These are phyloP conservation scores for Hyla sarda DNA, from an alignment of 2,113 vertebrate species.

Conservation along the genomic window DNA sequence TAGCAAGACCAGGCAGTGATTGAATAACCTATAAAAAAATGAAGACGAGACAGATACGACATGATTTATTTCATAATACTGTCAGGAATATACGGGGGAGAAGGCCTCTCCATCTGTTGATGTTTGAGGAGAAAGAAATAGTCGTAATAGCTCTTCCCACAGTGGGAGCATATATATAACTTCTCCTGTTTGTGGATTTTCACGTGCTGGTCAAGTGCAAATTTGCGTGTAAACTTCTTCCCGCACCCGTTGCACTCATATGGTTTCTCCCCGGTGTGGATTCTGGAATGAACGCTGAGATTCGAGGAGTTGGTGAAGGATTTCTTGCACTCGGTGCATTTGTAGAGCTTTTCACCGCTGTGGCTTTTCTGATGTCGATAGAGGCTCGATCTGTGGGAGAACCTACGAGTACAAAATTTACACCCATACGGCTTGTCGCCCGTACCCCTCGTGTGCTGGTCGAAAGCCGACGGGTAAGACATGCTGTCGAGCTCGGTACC, in stretches of 20 bases:
- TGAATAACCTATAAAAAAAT: not conserved
- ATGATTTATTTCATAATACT: conserved; percentile 40
- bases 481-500: not conserved
- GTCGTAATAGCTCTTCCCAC: conserved; percentile 67
- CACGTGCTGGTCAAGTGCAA: conserved; percentile 67
- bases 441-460: not conserved
- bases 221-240: conserved; percentile 72
- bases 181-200: conserved; percentile 67
- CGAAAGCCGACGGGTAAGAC: not conserved
- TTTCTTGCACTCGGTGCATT: conserved; percentile 58
- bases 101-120: conserved; percentile 37
- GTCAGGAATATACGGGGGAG: conserved; percentile 9
- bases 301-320: conserved; percentile 64
- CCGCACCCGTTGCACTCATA: conserved; percentile 72
- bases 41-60: not conserved
- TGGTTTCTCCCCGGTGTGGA: conserved; percentile 68
- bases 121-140: conserved; percentile 49
- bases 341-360: conserved; percentile 61
- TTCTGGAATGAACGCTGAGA: conserved; percentile 67
- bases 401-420: conserved; percentile 37
- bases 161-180: conserved; percentile 59
- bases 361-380: conserved; percentile 47
- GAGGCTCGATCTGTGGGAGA: conserved; percentile 50
- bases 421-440: conserved; percentile 33
- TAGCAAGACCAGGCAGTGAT: no score